A percentile compares a stretch with the other conserved stretches of the same genome.
Conservation (phyloP, 2,888 invertebrate species). For the Chesias legatella region DNA sequence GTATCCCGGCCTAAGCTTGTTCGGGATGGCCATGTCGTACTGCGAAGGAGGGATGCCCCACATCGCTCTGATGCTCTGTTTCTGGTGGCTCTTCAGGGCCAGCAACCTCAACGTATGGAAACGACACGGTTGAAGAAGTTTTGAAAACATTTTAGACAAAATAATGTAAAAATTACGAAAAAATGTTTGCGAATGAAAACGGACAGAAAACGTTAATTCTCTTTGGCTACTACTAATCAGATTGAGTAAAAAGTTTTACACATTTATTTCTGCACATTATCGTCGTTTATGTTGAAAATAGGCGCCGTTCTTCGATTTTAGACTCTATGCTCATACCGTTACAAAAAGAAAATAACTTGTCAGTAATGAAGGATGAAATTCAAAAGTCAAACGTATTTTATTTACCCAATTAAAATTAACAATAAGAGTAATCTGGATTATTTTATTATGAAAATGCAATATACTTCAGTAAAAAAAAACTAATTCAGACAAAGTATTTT, state of each 20-base stretch:
- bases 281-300: no score
- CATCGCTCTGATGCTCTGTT: constrained; percentile 19
- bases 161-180: no score
- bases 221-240: no score
- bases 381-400: constrained; percentile 56
- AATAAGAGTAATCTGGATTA: constrained; percentile 42
- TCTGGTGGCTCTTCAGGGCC: constrained; percentile 18
- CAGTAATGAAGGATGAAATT: constrained; percentile 50
- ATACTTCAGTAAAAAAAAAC: no score
- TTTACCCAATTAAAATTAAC: constrained; percentile 48
- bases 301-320: no score
- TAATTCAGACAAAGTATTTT: constrained; percentile 15
- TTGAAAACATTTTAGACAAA: constrained; percentile 42
- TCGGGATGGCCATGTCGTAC: constrained; percentile 51
- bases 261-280: no score
- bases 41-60: constrained; percentile 50
- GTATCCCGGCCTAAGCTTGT: constrained; percentile 40
- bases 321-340: constrained; percentile 2
- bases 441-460: constrained; percentile 15
- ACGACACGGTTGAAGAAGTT: constrained; percentile 35
- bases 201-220: no score
- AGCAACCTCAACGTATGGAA: constrained; percentile 19
- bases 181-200: no score
- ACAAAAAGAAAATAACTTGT: constrained; percentile 1
- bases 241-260: no score